Evolutionary conservation across 1,140 invertebrate species (phyloP), one percentile per base, ranked within the genome.

Genomic region (Euglossa dilemma): DNA sequence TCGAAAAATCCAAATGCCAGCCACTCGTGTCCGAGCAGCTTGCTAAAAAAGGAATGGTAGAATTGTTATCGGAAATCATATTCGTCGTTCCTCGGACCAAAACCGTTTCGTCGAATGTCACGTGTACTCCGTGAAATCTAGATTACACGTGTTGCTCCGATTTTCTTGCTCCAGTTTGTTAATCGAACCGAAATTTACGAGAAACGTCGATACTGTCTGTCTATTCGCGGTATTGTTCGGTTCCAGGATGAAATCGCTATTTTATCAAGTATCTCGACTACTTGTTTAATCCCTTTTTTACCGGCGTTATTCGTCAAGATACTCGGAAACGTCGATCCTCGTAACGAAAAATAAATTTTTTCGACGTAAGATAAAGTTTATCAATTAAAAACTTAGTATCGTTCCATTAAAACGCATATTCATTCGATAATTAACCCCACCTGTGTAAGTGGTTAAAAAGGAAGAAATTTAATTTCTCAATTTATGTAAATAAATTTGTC

Each of bases 1-100:
- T 45, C 36, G 47, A 83, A 83, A 76, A 71, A 77, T 63, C n/a
- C 3, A 0, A 50, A 63, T 63, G 45, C 71, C 18, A 23, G 16
- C 16, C 50, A 0, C n/a, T 18, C 16, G 28, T 50, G 23, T 69
- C 28, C 5, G 14, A 61, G 20, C 43, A 7, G 43, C 54, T 54
- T 18, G n/a, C 54, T 56, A 28, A 79, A 70, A 70, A 70, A 59
- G 76, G 56, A 67, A 70, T 50, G 25, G 6, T 18, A 6, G 54
- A 45, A 25, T 57, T 78, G 6, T 50, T 12, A 18, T 59, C 25
- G 9, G 25, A 18, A 57, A 63, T 52, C 23, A 6, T 50, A 25
- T 20, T 28, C n/a, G 6, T 70, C 54, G 18, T 47, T 70, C 43
- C 64, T 43, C 20, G 50, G 69, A 20, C 50, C 7, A n/a, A n/a